Percentiles rank a stretch among this genome's conserved stretches.
Conservation (phyloP, 2,888 invertebrate genomes). For the Drosophila neutralis region DNA sequence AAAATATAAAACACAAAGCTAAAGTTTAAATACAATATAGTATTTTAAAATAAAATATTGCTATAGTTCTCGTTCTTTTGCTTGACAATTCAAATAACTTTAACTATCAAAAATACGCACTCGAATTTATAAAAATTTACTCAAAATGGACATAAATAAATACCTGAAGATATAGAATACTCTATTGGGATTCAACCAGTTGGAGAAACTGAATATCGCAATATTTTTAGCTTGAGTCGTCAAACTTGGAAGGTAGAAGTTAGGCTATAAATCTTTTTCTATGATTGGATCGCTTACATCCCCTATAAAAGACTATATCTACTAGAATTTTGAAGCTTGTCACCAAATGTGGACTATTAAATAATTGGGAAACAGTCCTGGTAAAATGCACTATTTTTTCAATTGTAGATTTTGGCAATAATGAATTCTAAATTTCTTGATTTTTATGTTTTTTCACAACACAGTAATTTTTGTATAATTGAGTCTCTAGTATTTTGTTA, state of each 20-base stretch:
- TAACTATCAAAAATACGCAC: not conserved
- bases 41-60: not conserved
- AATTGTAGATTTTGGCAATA: not conserved
- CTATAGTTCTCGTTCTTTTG: not conserved
- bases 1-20: not conserved
- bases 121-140: not conserved
- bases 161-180: no score
- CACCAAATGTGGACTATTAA: not conserved
- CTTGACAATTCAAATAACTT: not conserved
- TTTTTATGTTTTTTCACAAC: not conserved
- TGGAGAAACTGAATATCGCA: not conserved
- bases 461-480: not conserved
- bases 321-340: no score
- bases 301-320: not conserved
- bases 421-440: not conserved
- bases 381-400: not conserved
- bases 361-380: not conserved
- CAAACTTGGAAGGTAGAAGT: not conserved
- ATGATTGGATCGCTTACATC: not conserved
- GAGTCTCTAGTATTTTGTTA: not conserved
- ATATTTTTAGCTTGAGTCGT: not conserved
- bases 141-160: not conserved
- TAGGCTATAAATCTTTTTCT: not conserved
- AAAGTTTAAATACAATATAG: not conserved
- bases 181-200: no score